Conservation (phyloP, 2,888 invertebrate genomes). For the Nymphalis urticae region DNA sequence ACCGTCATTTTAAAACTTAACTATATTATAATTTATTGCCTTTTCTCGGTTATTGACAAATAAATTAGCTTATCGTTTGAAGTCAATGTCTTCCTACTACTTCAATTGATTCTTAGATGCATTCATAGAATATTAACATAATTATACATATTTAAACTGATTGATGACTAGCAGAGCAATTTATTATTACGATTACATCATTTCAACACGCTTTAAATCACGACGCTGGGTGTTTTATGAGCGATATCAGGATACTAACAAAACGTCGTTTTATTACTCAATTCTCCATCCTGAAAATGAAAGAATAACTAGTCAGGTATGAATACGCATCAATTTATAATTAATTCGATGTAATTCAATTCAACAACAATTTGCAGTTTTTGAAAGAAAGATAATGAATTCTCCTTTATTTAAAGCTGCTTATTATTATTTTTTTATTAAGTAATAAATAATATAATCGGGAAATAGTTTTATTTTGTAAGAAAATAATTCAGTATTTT, state of each 20-base stretch:
- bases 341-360: neutral
- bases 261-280: slow-evolving; percentile 58
- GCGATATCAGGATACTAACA: slow-evolving; percentile 61
- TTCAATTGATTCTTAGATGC: too few relatives aligned
- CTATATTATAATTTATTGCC: too few relatives aligned
- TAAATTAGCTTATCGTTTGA: too few relatives aligned
- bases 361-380: neutral
- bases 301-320: neutral
- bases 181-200: slow-evolving; percentile 14
- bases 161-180: slow-evolving; percentile 3
- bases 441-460: neutral
- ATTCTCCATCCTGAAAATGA: neutral
- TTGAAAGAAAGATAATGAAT: too few relatives aligned
- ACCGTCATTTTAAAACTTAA: too few relatives aligned
- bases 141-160: neutral
- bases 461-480: slow-evolving; percentile 8
- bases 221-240: slow-evolving; percentile 57
- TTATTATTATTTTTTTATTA: neutral
- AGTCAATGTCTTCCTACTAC: too few relatives aligned
- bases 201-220: slow-evolving; percentile 47
- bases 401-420: neutral
- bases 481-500: too few relatives aligned
- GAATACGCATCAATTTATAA: neutral
- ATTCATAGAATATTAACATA: neutral
- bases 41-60: too few relatives aligned